Conservation (phyloP, 2,797 vertebrate genomes). For the Cetoscarus ocellatus region DNA sequence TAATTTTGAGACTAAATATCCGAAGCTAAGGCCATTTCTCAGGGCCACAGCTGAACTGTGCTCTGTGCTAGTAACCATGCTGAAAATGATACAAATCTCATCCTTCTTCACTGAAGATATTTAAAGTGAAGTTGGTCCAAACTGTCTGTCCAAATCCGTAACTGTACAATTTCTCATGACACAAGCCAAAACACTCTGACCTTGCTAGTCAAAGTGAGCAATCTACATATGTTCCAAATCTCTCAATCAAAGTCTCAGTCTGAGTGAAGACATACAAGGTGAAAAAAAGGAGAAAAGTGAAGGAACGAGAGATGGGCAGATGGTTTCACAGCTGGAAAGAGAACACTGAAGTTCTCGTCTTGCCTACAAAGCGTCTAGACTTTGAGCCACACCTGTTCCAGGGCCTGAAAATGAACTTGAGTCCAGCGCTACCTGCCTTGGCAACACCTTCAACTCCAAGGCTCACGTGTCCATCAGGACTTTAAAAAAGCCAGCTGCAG, state of each 20-base stretch:
- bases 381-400: conserved; percentile 20
- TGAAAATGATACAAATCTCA: background rate
- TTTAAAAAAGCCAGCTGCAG: conserved; percentile 8
- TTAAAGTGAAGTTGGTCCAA: background rate
- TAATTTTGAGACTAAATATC: background rate
- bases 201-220: conserved; percentile 17
- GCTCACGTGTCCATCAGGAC: conserved; percentile 16
- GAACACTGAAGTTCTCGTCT: conserved; percentile 39
- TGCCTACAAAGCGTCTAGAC: conserved; percentile 59
- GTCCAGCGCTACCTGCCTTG: conserved; percentile 19
- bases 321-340: conserved; percentile 45
- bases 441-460: conserved; percentile 6
- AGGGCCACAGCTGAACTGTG: background rate
- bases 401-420: conserved; percentile 35
- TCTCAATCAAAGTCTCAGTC: conserved; percentile 47
- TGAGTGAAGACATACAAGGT: conserved; percentile 13
- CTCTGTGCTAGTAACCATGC: background rate
- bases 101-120: background rate
- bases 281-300: conserved; percentile 33
- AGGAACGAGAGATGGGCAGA: conserved; percentile 24
- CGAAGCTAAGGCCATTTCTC: background rate
- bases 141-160: conserved; percentile 2
- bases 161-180: conserved; percentile 11
- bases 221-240: conserved; percentile 4
- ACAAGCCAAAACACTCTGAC: conserved; percentile 35